These are phyloP conservation scores for Tethea ocularis DNA, from an alignment of 2,888 invertebrate genomes.

Conservation along the genomic window DNA sequence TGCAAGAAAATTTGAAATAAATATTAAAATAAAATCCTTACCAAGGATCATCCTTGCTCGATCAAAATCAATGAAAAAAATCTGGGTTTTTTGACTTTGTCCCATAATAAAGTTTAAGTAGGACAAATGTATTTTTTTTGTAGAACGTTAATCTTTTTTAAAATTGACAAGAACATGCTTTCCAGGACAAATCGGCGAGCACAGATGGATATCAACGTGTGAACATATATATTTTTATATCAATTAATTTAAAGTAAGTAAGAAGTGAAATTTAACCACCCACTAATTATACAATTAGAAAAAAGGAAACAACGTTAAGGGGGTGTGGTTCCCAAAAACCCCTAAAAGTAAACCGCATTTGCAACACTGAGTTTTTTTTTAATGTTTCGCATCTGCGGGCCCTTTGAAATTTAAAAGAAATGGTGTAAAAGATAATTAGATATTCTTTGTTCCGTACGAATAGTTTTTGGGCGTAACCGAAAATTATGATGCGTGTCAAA, in stretches of 20 bases:
- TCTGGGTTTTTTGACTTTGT: no score
- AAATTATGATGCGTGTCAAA: constrained; percentile 53
- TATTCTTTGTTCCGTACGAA: constrained; percentile 31
- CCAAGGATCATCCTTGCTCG: no score
- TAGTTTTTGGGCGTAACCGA: constrained; percentile 31
- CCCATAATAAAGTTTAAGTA: no score
- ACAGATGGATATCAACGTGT: no score
- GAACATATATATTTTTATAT: no score
- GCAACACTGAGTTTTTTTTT: constrained; percentile 24
- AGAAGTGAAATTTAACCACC: not conserved
- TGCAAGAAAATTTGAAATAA: not conserved
- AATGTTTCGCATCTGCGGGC: constrained; percentile 17
- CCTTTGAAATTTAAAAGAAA: constrained; percentile 28
- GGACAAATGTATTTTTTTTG: no score
- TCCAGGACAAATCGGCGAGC: no score
- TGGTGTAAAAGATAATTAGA: constrained; percentile 20
- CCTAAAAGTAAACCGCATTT: constrained; percentile 38
- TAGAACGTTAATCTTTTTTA: no score
- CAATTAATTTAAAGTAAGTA: no score
- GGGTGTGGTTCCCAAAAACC: constrained; percentile 14
- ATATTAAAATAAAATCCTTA: no score
- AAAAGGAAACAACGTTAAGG: not conserved
- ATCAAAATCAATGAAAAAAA: no score
- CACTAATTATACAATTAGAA: not conserved
- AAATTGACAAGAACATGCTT: no score